Base-by-base conservation (phyloP, 2,797 vertebrate species). In the Premnoplex brunnescens region DNA sequence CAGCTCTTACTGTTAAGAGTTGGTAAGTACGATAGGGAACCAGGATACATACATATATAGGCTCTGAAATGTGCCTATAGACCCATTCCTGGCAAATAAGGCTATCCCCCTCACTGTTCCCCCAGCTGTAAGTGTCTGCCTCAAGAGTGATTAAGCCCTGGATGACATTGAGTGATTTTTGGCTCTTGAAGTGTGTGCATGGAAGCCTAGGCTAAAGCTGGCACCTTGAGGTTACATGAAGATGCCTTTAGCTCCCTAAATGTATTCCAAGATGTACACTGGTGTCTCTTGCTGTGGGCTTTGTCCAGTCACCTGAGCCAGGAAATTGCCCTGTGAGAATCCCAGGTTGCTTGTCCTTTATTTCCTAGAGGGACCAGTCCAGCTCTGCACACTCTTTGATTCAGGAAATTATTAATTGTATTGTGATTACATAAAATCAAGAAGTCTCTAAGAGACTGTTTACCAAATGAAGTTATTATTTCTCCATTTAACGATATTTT, bases 41-140 rank as follows among this genome's bases (percentile, higher is more conserved):
- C 27, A 3, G 19, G 21, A 76, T 34, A 48, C 32, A 30, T 16
- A 15, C 4, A 23, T 18, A 30, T 39, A 60, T 9, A 37, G 26
- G 14, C 21, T 39, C 13, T 83, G 36, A 58, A 41, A 85, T 32
- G 39, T 49, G 12, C 24, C n/a, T 71, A 7, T 1, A 60, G 54
- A 60, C 11, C 32, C 30, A 58, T 46, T 7, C 27, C 21, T 32
- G 37, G 30, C 9, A 49, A 48, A 52, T 52, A 71, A 62, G 41
- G 11, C 41, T 12, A 3, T 5, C 2, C 10, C 4, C 39, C 26
- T 14, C n/a, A 37, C 2, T 5, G 20, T 16, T 28, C 13, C 9
- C 9, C 4, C 7, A 39, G 12, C 0, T 58, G 20, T 44, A 44
- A 44, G 44, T 23, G 10, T 49, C 30, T 30, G 2, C n/a, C 22